These are phyloP conservation scores for Hestina assimilis DNA, from an alignment of 1,140 invertebrate genomes.

Conservation along the genomic window DNA sequence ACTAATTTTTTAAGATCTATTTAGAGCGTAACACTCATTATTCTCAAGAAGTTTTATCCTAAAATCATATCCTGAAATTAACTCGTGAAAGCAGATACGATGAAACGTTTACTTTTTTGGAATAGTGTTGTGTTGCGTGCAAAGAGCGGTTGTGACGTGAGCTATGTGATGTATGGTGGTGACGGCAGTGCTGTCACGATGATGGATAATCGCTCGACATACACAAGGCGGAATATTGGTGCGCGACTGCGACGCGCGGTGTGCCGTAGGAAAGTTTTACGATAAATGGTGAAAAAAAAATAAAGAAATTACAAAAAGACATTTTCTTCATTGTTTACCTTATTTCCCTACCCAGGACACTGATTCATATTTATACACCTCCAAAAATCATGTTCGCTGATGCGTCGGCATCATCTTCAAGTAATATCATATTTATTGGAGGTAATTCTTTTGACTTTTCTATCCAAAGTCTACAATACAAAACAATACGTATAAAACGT, in stretches of 20 bases:
- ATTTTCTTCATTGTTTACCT: conserved; percentile 1
- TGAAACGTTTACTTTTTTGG: not conserved
- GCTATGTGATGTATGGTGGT: conserved; percentile 22
- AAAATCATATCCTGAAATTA: conserved; percentile 2
- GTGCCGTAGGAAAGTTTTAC: conserved; percentile 76
- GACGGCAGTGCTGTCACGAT: conserved; percentile 1
- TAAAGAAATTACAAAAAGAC: conserved; percentile 75
- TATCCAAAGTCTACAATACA: too few relatives aligned
- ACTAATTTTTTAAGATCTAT: conserved; percentile 34
- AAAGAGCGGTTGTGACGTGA: conserved; percentile 26
- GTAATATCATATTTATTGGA: too few relatives aligned
- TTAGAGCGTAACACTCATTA: conserved; percentile 39
- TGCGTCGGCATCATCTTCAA: too few relatives aligned
- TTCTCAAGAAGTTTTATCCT: conserved; percentile 6
- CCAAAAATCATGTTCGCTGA: too few relatives aligned
- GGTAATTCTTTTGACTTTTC: too few relatives aligned
- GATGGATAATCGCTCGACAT: conserved; percentile 52
- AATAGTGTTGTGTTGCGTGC: conserved; percentile 30
- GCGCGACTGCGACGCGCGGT: conserved; percentile 72
- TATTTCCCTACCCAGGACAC: too few relatives aligned
- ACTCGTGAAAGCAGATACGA: not conserved
- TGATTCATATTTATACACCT: too few relatives aligned
- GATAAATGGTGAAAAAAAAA: conserved; percentile 78
- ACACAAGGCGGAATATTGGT: conserved; percentile 73
- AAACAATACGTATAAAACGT: too few relatives aligned